These are phyloP conservation scores for Amia ocellicauda DNA, from an alignment of 2,113 vertebrate species.

Conservation along the genomic window DNA sequence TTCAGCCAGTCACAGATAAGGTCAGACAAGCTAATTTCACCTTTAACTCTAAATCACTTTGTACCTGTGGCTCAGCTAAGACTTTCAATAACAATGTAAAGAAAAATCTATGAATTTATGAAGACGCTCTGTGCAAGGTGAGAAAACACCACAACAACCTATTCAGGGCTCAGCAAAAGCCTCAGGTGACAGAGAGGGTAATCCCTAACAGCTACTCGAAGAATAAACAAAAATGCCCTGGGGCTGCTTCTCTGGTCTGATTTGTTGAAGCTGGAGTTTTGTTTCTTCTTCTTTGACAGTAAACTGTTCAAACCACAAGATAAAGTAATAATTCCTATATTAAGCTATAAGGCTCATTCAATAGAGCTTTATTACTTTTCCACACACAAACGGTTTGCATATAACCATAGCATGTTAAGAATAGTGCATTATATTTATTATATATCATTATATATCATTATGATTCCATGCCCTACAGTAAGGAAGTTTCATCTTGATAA, in stretches of 20 bases:
- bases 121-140: neutral
- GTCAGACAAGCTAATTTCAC: neutral
- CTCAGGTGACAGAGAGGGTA: neutral
- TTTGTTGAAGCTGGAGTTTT: neutral
- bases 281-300: neutral
- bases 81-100: neutral
- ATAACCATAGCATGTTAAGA: no score
- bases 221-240: neutral
- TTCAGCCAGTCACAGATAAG: neutral
- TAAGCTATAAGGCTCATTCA: no score
- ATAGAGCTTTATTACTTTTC: no score
- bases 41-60: neutral
- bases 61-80: neutral
- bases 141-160: neutral
- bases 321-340: slow-evolving; percentile 2
- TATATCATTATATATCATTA: no score
- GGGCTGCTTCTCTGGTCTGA: neutral
- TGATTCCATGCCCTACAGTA: no score
- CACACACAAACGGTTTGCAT: no score
- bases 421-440: no score
- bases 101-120: neutral
- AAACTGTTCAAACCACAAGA: neutral
- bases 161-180: neutral
- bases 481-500: no score
- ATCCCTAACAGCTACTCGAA: neutral